A percentile compares a stretch with the other conserved stretches of the same genome.
Evolutionary conservation across 2,113 vertebrate species (phyloP).

Genomic region (Cyprinodon variegatus): DNA sequence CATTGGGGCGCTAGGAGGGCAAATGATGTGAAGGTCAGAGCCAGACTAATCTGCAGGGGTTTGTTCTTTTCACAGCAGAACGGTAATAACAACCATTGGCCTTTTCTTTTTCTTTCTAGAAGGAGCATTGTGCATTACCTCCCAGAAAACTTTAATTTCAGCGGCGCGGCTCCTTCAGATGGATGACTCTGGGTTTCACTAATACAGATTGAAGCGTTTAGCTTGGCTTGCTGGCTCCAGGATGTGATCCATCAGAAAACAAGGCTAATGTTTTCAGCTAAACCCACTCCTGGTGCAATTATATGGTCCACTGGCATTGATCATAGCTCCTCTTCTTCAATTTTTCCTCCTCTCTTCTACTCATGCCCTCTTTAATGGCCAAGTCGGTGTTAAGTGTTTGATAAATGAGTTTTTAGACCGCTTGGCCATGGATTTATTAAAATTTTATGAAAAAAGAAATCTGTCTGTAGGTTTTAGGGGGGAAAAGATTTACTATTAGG

Average conservation of each 20-base stretch:
- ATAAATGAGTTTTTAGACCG: conserved; percentile 92
- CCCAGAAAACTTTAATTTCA: conserved; percentile 44
- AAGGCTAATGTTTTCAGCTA: conserved; percentile 95
- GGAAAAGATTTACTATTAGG: conserved; percentile 13
- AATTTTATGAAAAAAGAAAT: conserved; percentile 94
- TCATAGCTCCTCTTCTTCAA: conserved; percentile 97
- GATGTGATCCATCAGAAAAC: conserved; percentile 94
- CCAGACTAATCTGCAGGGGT: conserved; percentile 8
- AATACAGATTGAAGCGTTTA: conserved; percentile 67
- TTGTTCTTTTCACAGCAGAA: conserved; percentile 11
- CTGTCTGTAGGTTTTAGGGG: conserved; percentile 14
- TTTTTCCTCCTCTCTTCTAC: conserved; percentile 90
- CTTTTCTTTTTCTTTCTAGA: conserved; percentile 8
- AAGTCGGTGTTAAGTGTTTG: conserved; percentile 95
- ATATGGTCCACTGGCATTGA: conserved; percentile 99
- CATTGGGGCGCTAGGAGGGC: conserved; percentile 6
- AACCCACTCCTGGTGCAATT: conserved; percentile 96
- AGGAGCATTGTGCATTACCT: conserved; percentile 2
- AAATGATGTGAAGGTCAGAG: conserved; percentile 26
- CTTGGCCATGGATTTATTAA: conserved; percentile 96
- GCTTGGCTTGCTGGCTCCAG: conserved; percentile 74
- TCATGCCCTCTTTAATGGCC: conserved; percentile 89
- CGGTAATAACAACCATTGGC: conserved; percentile 11
- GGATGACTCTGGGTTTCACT: conserved; percentile 39
- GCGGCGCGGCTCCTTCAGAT: conserved; percentile 19